A percentile compares a stretch with the other conserved stretches of the same genome.
phyloP scores from a whole-genome alignment of 2,888 invertebrate genomes.

The Euspilapteryx auroguttella region DNA sequence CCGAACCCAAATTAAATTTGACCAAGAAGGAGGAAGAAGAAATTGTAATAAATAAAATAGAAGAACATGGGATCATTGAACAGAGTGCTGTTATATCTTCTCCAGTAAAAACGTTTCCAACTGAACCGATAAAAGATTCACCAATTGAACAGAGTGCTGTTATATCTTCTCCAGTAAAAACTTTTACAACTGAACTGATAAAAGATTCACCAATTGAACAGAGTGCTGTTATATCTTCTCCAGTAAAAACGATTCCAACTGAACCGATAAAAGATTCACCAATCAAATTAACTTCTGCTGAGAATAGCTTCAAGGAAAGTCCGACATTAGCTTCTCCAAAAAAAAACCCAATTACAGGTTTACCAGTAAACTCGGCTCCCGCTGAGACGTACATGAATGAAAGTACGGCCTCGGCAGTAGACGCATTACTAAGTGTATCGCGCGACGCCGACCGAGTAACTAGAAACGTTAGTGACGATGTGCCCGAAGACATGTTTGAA shows the following conservation, averaged over 20 bases:
- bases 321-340: too few relatives aligned
- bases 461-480: conserved; percentile 35
- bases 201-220: background rate
- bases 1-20: too few relatives aligned
- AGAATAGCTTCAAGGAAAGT: too few relatives aligned
- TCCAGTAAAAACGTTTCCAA: too few relatives aligned
- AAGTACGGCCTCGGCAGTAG: conserved; percentile 47
- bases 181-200: background rate
- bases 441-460: conserved; percentile 44
- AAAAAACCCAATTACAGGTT: too few relatives aligned
- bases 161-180: background rate
- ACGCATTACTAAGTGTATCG: conserved; percentile 43
- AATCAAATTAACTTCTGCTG: background rate
- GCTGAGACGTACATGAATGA: conserved; percentile 24
- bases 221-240: background rate
- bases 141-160: background rate
- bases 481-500: conserved; percentile 48
- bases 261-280: background rate
- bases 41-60: background rate
- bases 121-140: too few relatives aligned
- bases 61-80: background rate
- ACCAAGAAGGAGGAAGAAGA: background rate
- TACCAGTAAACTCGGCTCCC: conserved; percentile 12
- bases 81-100: background rate
- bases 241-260: conserved; percentile 10